These are phyloP conservation scores for Cryptomyrus ogoouensis DNA, from an alignment of 2,113 vertebrate species.

Conservation along the genomic window DNA sequence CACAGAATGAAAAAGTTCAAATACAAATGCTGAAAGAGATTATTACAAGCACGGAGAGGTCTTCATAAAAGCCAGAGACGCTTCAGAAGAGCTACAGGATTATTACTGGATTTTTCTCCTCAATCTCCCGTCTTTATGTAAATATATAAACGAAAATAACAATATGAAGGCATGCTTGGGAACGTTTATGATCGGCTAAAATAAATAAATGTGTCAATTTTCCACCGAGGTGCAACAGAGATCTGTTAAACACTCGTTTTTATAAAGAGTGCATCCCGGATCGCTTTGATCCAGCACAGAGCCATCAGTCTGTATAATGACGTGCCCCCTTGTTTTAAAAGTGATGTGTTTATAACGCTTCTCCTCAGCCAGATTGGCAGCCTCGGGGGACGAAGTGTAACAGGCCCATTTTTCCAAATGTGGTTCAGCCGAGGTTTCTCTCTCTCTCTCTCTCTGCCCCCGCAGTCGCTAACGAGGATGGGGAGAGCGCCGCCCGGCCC, in stretches of 20 bases:
- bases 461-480: constrained; percentile 85
- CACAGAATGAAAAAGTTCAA: neutral
- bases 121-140: neutral
- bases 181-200: neutral
- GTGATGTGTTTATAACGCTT: neutral
- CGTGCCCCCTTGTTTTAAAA: neutral
- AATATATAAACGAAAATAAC: neutral
- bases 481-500: constrained; percentile 69
- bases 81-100: neutral
- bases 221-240: neutral
- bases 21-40: neutral
- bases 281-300: neutral
- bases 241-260: neutral
- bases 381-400: neutral
- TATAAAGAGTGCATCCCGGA: neutral
- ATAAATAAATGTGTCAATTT: neutral
- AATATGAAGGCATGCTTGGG: neutral
- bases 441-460: constrained; percentile 34
- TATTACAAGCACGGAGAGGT: neutral
- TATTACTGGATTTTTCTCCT: neutral
- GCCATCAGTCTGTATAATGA: neutral
- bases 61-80: neutral
- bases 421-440: neutral
- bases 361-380: neutral
- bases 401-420: neutral